These are phyloP conservation scores for Notolabrus celidotus DNA, from an alignment of 2,797 vertebrate genomes.

Conservation along the genomic window DNA sequence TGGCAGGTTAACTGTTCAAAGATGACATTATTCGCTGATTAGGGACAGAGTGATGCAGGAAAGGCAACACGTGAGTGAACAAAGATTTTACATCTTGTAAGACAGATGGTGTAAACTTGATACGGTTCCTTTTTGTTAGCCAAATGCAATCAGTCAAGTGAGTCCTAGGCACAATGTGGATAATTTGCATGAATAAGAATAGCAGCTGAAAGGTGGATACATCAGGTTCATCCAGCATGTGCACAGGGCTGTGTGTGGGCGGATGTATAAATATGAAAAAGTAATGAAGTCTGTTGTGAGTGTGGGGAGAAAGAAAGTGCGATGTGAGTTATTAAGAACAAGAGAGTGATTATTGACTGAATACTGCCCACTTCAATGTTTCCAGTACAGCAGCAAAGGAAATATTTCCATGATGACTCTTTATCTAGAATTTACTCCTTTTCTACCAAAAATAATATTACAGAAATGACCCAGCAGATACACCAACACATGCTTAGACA, in stretches of 20 bases:
- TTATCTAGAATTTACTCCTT: conserved; percentile 52
- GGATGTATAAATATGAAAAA: conserved; percentile 59
- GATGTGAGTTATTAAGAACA: conserved; percentile 32
- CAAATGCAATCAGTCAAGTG: conserved; percentile 76
- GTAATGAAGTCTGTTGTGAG: conserved; percentile 30
- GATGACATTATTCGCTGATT: conserved; percentile 2
- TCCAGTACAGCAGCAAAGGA: conserved; percentile 55
- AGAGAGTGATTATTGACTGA: conserved; percentile 38
- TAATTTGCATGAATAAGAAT: conserved; percentile 79
- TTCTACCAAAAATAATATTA: conserved; percentile 54
- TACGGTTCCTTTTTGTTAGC: conserved; percentile 70
- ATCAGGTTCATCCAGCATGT: conserved; percentile 74
- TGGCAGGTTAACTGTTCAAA: conserved; percentile 11
- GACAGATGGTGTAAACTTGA: conserved; percentile 16
- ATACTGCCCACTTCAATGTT: conserved; percentile 31
- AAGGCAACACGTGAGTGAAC: not conserved
- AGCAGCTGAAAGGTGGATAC: conserved; percentile 74
- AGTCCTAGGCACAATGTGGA: conserved; percentile 65
- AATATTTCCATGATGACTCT: conserved; percentile 64
- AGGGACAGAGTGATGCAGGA: conserved; percentile 8
- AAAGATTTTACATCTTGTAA: conserved; percentile 31
- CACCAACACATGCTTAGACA: conserved; percentile 45
- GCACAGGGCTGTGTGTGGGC: conserved; percentile 51
- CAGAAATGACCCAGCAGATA: conserved; percentile 47
- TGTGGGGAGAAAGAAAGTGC: conserved; percentile 6